Percentiles rank a stretch among this genome's conserved stretches.
Evolutionary conservation across 2,797 vertebrate species (phyloP).

Genomic region (Hapalemur alaotrensis): DNA sequence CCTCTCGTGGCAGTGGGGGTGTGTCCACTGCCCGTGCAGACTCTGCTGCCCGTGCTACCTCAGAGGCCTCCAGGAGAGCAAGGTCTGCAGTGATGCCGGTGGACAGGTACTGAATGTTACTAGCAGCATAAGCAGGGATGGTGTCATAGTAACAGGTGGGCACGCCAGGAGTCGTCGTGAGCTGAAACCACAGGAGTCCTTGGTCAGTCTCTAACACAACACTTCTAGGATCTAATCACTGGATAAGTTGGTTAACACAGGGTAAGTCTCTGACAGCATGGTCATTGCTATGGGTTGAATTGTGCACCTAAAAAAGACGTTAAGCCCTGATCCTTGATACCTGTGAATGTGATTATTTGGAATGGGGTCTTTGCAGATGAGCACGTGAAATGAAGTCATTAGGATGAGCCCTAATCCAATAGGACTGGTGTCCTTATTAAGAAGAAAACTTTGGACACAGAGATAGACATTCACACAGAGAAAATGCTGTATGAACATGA

Average conservation of each 20-base stretch:
- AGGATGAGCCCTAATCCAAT: not conserved
- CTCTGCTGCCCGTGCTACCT: fast-evolving
- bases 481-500: not conserved
- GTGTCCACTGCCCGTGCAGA: not conserved
- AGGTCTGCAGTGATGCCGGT: slow-evolving; percentile 83
- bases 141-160: slow-evolving; percentile 89
- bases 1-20: not conserved
- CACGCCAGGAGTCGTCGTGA: not conserved
- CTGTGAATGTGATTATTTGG: not conserved
- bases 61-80: slow-evolving; percentile 15
- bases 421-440: not conserved
- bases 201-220: not conserved
- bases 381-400: not conserved
- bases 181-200: slow-evolving; percentile 76
- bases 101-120: fast-evolving
- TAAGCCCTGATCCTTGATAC: not conserved
- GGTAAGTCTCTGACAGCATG: not conserved
- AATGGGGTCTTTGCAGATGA: not conserved
- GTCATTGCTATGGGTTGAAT: not conserved
- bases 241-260: not conserved
- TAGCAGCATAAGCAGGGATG: slow-evolving; percentile 83
- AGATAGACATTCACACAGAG: not conserved
- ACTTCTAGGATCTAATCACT: not conserved
- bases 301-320: not conserved
- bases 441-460: not conserved